These are phyloP conservation scores for Malurus cyaneus DNA, from an alignment of 2,113 vertebrate genomes.

Conservation along the genomic window DNA sequence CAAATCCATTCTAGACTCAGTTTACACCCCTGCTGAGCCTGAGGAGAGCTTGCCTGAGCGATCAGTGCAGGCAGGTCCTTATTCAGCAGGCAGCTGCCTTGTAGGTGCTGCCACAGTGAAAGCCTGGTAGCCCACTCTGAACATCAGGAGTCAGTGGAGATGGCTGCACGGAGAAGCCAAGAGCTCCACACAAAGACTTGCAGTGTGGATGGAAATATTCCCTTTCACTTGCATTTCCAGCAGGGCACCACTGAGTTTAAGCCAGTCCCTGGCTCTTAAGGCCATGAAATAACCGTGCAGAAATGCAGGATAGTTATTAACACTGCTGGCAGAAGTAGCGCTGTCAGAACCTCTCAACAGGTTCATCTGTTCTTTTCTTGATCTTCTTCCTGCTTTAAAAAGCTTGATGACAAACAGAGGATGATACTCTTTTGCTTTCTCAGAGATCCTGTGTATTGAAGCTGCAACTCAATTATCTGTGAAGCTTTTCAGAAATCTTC, in stretches of 20 bases:
- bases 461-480: background rate
- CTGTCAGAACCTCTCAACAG: background rate
- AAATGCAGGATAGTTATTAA: background rate
- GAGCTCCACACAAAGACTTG: background rate
- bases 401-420: background rate
- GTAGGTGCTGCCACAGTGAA: background rate
- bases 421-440: background rate
- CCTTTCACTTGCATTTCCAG: background rate
- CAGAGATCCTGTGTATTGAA: background rate
- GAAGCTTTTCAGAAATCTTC: conserved; percentile 38
- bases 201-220: background rate
- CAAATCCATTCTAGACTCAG: background rate
- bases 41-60: background rate
- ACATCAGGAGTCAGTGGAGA: background rate
- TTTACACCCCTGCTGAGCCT: background rate
- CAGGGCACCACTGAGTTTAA: rapidly evolving
- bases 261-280: background rate
- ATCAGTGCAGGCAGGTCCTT: background rate
- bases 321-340: background rate
- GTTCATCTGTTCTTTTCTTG: background rate
- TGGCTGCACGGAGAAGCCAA: background rate
- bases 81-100: background rate
- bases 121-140: background rate
- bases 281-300: background rate
- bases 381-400: background rate